Evolutionary conservation across 2,888 invertebrate species (phyloP).

Genomic region (Lepidocyrtinus sp.): DNA sequence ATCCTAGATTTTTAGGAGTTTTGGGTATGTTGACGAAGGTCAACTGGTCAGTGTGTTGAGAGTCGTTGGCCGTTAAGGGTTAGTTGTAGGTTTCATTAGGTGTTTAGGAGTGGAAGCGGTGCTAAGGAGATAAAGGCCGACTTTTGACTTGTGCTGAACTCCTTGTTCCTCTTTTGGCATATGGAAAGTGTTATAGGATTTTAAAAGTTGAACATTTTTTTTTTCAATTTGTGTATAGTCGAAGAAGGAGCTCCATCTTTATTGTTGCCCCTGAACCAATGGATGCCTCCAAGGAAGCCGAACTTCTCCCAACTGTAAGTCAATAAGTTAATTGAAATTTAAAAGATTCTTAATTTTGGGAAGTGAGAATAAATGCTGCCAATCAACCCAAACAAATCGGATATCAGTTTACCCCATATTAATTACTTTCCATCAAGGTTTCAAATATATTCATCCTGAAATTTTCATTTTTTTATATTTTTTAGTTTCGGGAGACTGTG

Average conservation of each 20-base stretch:
- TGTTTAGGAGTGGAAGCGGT: not conserved
- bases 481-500: conserved; percentile 50
- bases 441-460: not conserved
- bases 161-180: not conserved
- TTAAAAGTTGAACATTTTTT: not conserved
- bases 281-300: not conserved
- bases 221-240: too few species aligned
- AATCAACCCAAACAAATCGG: not conserved
- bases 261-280: too few species aligned
- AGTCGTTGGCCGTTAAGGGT: not conserved
- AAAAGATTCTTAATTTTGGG: too few species aligned
- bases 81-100: not conserved
- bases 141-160: not conserved
- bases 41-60: not conserved
- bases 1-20: not conserved
- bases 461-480: not conserved
- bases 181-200: not conserved
- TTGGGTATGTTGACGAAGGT: not conserved
- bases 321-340: not conserved
- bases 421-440: not conserved
- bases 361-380: not conserved
- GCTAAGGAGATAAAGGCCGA: not conserved
- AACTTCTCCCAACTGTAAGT: not conserved
- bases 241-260: too few species aligned
- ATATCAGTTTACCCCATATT: not conserved